These are phyloP conservation scores for Podabrus alpinus DNA, from an alignment of 2,888 invertebrate species.

Conservation along the genomic window DNA sequence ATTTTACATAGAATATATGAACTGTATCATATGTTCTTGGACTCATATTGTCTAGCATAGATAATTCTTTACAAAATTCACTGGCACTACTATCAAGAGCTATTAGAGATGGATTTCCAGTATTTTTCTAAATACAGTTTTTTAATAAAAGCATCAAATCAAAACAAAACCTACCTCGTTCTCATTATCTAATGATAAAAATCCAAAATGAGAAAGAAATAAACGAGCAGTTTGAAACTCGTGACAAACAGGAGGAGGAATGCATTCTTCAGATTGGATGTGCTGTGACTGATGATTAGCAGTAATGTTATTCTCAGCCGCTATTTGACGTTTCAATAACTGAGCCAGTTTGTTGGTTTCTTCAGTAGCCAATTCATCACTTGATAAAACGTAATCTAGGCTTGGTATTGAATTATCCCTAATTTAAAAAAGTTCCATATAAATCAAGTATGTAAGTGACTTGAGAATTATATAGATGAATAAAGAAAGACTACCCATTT, in stretches of 20 bases:
- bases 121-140: constrained; percentile 46
- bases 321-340: constrained; percentile 72
- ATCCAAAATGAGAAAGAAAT: constrained; percentile 94
- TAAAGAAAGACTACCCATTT: too few relatives aligned
- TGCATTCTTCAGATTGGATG: constrained; percentile 70
- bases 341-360: constrained; percentile 70
- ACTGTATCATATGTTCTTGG: constrained; percentile 88
- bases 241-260: constrained; percentile 80
- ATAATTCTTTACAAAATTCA: constrained; percentile 80
- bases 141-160: not conserved
- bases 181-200: constrained; percentile 67
- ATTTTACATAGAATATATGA: constrained; percentile 91
- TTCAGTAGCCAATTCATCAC: constrained; percentile 56
- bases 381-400: constrained; percentile 75
- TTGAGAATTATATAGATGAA: too few relatives aligned
- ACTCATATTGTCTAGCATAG: constrained; percentile 82
- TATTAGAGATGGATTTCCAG: constrained; percentile 62
- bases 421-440: constrained; percentile 34
- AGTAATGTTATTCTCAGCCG: constrained; percentile 48
- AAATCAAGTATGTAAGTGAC: too few relatives aligned
- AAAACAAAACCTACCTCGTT: constrained; percentile 51
- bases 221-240: constrained; percentile 95
- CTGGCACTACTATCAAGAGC: constrained; percentile 71
- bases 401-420: constrained; percentile 91
- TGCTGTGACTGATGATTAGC: constrained; percentile 41